Evolutionary conservation across 2,797 vertebrate species (phyloP), one percentile per base, ranked within the genome.

Genomic region (Glyptemys insculpta): DNA sequence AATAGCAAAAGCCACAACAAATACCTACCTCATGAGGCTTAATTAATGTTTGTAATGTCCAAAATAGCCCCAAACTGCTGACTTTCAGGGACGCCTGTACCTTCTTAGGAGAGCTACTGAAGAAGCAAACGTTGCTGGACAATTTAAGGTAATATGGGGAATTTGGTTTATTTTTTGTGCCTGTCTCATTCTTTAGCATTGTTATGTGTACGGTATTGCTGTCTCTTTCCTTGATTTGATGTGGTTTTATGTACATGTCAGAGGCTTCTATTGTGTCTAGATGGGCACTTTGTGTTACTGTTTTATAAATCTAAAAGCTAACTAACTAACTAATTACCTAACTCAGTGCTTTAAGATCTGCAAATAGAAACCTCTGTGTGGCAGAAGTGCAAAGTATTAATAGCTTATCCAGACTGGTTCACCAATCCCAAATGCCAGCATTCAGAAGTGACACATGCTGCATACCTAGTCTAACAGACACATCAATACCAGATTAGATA

Each of bases 1-100:
- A 94, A 91, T 91, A 94, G 91, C 85, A 10, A 82, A 74, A 85
- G 78, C 92, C 47, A 88, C 95, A 95, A 93, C 82, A 95, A 96
- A 93, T 52, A 83, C 34, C 85, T 85, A 57, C 88, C 92, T 94
- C 95, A 49, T 2, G 93, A 84, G 94, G 87, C 82, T 95, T 94
- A 95, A 95, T 95, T 96, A 95, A 85, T 80, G 86, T 78, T 92
- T 85, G 92, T 84, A 56, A 85, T 85, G 34, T 76, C 76, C 41
- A 21, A 83, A 95, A 78, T 8, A 92, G 89, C 37, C 74, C 37
- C 2, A 11, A 0, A 79, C 92, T 92, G 81, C 25, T 5, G 94
- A 59, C 31, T 49, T 12, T 49, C 79, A 85, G 49, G 72, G 50
- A 88, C 19, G 23, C 8, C 90, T 85, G 65, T 41, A 93, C 52